A percentile compares a stretch with the other conserved stretches of the same genome.
phyloP scores from a whole-genome alignment of 1,140 invertebrate species.

The Drosophila prosaltans region DNA sequence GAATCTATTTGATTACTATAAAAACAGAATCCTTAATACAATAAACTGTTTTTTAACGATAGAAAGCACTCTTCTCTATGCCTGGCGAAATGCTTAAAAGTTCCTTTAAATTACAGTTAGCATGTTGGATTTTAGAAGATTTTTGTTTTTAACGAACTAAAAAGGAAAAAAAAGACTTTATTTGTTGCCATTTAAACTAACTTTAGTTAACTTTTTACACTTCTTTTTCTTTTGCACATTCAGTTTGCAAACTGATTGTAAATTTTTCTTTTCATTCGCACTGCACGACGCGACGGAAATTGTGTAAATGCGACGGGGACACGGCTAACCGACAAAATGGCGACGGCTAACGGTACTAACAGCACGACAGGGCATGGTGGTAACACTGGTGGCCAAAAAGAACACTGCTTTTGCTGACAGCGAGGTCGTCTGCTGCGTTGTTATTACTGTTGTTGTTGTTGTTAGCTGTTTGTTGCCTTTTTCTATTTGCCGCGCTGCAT shows the following conservation, averaged over 20 bases:
- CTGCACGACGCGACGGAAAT: conserved; percentile 27
- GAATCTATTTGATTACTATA: too few species aligned
- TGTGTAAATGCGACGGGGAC: conserved; percentile 7
- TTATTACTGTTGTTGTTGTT: conserved; percentile 37
- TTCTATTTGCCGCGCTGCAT: conserved; percentile 69
- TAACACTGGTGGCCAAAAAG: conserved; percentile 60
- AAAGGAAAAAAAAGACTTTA: too few species aligned
- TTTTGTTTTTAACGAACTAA: too few species aligned
- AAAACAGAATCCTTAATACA: too few species aligned
- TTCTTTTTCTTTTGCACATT: not conserved
- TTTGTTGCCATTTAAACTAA: not conserved
- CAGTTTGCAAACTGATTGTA: not conserved
- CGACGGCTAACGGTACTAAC: conserved; percentile 47
- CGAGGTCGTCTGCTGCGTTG: conserved; percentile 54
- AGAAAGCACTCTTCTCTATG: too few species aligned
- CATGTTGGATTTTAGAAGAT: too few species aligned
- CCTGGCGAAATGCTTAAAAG: too few species aligned
- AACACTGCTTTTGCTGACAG: conserved; percentile 44
- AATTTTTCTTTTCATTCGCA: conserved; percentile 13
- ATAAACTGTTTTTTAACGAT: too few species aligned
- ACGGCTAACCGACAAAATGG: conserved; percentile 48
- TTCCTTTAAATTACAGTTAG: too few species aligned
- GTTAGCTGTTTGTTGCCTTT: conserved; percentile 46
- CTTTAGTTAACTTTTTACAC: not conserved
- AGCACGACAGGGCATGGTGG: conserved; percentile 44